Conservation (phyloP, 2,797 vertebrate species). For the Columba guinea region DNA sequence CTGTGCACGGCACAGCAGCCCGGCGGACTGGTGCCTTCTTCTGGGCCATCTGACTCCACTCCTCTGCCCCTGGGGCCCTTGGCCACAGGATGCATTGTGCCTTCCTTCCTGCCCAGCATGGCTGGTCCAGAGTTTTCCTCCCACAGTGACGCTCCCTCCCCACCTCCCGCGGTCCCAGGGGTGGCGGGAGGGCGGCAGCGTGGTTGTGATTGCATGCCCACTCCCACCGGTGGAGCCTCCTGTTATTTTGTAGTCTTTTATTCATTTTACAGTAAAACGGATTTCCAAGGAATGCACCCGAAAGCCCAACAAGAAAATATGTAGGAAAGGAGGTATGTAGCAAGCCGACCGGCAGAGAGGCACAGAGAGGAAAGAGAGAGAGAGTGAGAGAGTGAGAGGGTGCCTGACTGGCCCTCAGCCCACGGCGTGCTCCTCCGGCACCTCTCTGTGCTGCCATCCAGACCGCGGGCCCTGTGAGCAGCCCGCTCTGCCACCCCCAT, state of each 20-base stretch:
- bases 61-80: not conserved
- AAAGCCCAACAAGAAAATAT: constrained; percentile 99
- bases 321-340: constrained; percentile 99
- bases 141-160: constrained; percentile 64
- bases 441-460: constrained; percentile 31
- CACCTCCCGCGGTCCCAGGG: constrained; percentile 51
- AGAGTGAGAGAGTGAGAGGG: constrained; percentile 73
- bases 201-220: constrained; percentile 93
- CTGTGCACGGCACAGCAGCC: not conserved
- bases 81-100: not conserved
- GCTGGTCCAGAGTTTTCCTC: constrained; percentile 73
- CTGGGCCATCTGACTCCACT: constrained; percentile 1
- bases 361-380: constrained; percentile 81
- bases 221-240: constrained; percentile 90
- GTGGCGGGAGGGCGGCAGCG: constrained; percentile 68
- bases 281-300: constrained; percentile 99
- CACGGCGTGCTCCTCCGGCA: constrained; percentile 15
- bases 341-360: constrained; percentile 81
- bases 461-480: not conserved
- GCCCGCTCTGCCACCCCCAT: not conserved
- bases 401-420: constrained; percentile 26
- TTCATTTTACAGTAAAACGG: constrained; percentile 99
- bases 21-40: not conserved
- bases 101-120: constrained; percentile 34
- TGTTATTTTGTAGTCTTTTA: constrained; percentile 99